A percentile compares a stretch with the other conserved stretches of the same genome.
Conservation (phyloP, 1,140 invertebrate species). For the Tetranychus urticae region DNA sequence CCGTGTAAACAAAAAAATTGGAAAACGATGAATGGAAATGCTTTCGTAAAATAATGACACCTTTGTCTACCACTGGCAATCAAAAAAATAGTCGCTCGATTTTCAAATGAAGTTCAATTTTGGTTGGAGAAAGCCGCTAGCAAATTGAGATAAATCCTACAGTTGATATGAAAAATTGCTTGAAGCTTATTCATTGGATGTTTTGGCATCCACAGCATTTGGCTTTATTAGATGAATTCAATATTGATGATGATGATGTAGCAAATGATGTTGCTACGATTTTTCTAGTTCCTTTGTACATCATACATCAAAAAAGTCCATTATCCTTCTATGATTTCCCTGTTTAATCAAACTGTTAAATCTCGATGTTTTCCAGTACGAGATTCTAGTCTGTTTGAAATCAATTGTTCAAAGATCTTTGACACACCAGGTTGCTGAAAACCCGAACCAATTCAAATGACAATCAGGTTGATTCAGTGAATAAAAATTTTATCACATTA, state of each 20-base stretch:
- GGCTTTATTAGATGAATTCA: constrained; percentile 23
- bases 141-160: not conserved
- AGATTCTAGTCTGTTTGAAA: not conserved
- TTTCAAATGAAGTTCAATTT: not conserved
- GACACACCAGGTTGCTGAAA: not conserved
- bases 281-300: not conserved
- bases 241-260: too few relatives aligned
- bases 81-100: not conserved
- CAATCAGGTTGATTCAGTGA: not conserved
- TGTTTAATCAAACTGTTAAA: not conserved
- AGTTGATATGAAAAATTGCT: not conserved
- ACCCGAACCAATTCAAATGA: not conserved
- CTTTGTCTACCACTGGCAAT: constrained; percentile 25
- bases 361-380: not conserved
- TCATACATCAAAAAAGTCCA: not conserved
- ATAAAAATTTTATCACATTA: not conserved
- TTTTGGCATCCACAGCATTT: constrained; percentile 31
- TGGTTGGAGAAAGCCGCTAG: not conserved
- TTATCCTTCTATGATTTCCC: constrained; percentile 1
- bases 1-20: constrained; percentile 5
- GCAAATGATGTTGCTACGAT: constrained; percentile 7
- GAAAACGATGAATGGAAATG: constrained; percentile 27
- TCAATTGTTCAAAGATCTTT: not conserved
- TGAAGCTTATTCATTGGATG: constrained; percentile 23
- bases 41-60: constrained; percentile 27